Evolutionary conservation across 1,140 invertebrate species (phyloP).

Genomic region (Heliconius himera): DNA sequence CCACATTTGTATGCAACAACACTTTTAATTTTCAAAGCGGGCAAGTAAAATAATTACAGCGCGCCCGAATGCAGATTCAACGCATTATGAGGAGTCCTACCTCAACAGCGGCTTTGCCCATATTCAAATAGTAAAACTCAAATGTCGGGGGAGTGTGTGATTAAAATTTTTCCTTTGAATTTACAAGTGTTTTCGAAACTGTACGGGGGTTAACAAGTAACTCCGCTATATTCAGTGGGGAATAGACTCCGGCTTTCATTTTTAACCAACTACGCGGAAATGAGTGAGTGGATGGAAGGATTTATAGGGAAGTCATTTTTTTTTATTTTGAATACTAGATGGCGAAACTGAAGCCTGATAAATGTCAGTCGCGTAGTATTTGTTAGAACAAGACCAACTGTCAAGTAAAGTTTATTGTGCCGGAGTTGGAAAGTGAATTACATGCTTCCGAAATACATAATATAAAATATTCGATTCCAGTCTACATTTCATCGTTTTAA

Average conservation of each 20-base stretch:
- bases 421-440: too few relatives aligned
- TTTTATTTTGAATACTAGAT: too few relatives aligned
- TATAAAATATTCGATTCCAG: too few relatives aligned
- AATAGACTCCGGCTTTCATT: background rate
- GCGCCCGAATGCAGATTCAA: conserved; percentile 9
- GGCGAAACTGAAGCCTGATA: too few relatives aligned
- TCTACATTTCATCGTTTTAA: too few relatives aligned
- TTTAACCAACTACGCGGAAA: conserved; percentile 10
- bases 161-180: conserved; percentile 14
- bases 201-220: conserved; percentile 3
- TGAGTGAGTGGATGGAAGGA: background rate
- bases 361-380: too few relatives aligned
- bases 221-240: background rate
- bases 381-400: too few relatives aligned
- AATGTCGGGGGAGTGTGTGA: background rate
- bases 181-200: conserved; percentile 9
- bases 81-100: background rate
- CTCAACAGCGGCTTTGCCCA: background rate
- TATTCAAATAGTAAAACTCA: background rate
- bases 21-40: conserved; percentile 12
- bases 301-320: too few relatives aligned
- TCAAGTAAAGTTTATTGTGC: too few relatives aligned
- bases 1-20: conserved; percentile 3
- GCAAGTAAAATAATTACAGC: conserved; percentile 15
- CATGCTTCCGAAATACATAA: too few relatives aligned